Percentiles rank a stretch among this genome's conserved stretches.
phyloP scores from a whole-genome alignment of 2,113 vertebrate genomes.

The Clarias magur region DNA sequence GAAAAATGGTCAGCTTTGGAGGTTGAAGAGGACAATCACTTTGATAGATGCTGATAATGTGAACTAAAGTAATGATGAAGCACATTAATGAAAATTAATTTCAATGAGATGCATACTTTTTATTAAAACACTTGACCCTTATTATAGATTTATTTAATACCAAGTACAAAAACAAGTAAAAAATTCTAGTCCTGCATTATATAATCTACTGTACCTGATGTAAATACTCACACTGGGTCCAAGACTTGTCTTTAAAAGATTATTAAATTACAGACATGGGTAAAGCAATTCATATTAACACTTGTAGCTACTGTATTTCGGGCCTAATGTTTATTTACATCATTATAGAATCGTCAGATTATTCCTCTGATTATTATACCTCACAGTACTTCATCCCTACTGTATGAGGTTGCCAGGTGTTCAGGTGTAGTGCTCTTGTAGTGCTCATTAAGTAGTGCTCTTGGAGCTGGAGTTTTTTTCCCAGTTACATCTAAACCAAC shows the following conservation, averaged over 20 bases:
- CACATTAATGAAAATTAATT: background rate
- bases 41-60: background rate
- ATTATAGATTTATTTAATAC: background rate
- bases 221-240: background rate
- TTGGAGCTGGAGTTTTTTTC: background rate
- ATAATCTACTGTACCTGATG: background rate
- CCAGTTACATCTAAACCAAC: background rate
- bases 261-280: background rate
- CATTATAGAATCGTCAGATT: background rate
- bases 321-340: background rate
- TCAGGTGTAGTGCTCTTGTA: too few species aligned
- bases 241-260: background rate
- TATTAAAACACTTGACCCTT: background rate
- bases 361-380: background rate
- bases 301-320: background rate
- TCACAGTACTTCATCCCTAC: background rate
- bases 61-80: background rate
- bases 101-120: background rate
- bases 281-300: background rate
- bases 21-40: background rate
- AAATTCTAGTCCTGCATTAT: background rate
- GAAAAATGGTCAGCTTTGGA: background rate
- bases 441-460: background rate
- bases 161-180: background rate
- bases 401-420: background rate